phyloP scores from a whole-genome alignment of 1,140 invertebrate species.

The Zophobas atratus region DNA sequence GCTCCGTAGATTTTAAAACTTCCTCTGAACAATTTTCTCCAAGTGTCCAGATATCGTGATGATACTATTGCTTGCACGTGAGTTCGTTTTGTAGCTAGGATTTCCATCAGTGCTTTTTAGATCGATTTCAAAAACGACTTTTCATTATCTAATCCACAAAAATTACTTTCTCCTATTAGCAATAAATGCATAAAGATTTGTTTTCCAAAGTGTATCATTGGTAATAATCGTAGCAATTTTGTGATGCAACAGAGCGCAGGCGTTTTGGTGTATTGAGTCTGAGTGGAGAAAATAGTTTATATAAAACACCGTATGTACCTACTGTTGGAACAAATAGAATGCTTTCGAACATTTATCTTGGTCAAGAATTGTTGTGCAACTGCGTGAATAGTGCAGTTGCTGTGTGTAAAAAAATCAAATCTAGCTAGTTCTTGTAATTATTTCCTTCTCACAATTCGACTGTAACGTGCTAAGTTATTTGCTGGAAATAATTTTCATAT shows the following conservation, averaged over 20 bases:
- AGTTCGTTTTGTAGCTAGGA: constrained; percentile 5
- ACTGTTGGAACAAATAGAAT: constrained; percentile 1
- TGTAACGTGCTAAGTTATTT: constrained; percentile 8
- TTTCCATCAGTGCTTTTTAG: not conserved
- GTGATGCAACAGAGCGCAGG: constrained; percentile 27
- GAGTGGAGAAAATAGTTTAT: constrained; percentile 12
- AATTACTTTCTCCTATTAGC: constrained; percentile 27
- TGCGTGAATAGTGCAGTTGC: constrained; percentile 13
- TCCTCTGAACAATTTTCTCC: constrained; percentile 8
- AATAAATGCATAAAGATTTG: constrained; percentile 26
- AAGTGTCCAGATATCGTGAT: constrained; percentile 15
- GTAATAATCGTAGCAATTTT: constrained; percentile 11
- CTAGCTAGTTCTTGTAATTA: constrained; percentile 17
- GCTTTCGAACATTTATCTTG: constrained; percentile 19
- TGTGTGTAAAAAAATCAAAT: constrained; percentile 23
- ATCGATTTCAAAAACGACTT: constrained; percentile 8
- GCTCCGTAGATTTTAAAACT: constrained; percentile 10
- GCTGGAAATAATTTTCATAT: constrained; percentile 4
- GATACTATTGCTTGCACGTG: constrained; percentile 5
- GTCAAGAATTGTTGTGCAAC: constrained; percentile 30
- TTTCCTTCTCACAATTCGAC: constrained; percentile 31
- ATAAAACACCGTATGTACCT: not conserved
- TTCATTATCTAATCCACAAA: constrained; percentile 14
- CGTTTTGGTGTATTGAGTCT: constrained; percentile 13
- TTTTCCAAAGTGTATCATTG: constrained; percentile 29